Base-by-base conservation (phyloP, 1,140 invertebrate species). In the Cotesia vestalis region DNA sequence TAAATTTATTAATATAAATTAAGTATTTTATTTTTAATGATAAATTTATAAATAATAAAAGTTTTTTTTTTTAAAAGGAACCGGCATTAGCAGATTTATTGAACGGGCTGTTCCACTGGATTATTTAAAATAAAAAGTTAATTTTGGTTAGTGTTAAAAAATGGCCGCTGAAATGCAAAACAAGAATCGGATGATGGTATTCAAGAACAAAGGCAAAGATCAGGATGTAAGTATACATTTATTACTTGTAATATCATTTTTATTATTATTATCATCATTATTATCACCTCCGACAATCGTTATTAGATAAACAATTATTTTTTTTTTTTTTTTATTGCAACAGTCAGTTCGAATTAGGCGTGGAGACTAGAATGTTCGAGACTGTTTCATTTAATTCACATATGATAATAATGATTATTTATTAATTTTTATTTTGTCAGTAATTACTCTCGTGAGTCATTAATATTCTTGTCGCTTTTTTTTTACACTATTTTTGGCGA, bases 161-260 rank as follows among this genome's bases (percentile, higher is more conserved):
- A 94, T 94, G 92, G 92, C 92, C 90, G 89, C 89, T 75, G 92
- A 93, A 84, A 90, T 91, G 86, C 89, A 89, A 88, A 89, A 88
- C 86, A 92, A 93, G 89, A 92, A 90, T 89, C 92, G 95, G 86
- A 92, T 95, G 89, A 92, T 95, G 89, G 93, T 94, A 86, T 97
- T 97, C 87, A 98, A 97, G 92, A 97, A 97, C 90, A 96, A 96
- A 91, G 95, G 95, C 80, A 97, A 97, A 90, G 95, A 97, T 90
- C 94, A 95, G 87, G 96, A 97, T 89, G 96, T 97, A 90, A 93
- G 94, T 93, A 88, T 66, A 6, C 40, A 69, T 40, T 67, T 66
- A 69, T 53, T 57, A 34, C 35, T 51, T 20, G 6, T 64, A 52
- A 46, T 12, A 57, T 36, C 36, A 52, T 71, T 66, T n/a, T 64